Evolutionary conservation across 2,797 vertebrate genomes (phyloP), one percentile per base, ranked within the genome.

Genomic region (Pipistrellus pygmaeus): DNA sequence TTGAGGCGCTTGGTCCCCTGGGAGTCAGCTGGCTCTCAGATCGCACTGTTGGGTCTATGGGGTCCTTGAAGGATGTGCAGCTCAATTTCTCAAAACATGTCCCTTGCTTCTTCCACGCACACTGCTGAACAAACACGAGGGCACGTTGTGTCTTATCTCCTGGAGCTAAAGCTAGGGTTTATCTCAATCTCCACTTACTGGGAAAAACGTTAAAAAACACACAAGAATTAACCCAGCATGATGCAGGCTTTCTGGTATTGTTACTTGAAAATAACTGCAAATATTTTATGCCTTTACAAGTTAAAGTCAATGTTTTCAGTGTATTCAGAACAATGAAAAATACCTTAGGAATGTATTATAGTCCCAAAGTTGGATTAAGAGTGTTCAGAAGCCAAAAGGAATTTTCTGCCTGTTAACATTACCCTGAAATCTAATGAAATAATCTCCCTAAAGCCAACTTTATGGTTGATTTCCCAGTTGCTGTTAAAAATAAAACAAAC

Each of bases 401-500:
- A 95, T 97, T 97, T 97, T 96, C 91, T 95, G 95, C 88, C 90
- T 95, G 88, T 92, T 97, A 95, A 94, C 91, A 80, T 97, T 97
- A 95, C 77, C 62, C 75, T 88, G 88, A 66, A 95, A 92, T 91
- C 95, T 97, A 95, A 97, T 97, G 94, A 97, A 97, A 94, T 95
- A 95, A 93, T 95, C 95, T 96, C 92, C 90, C 92, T 60, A 82
- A 95, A 97, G 94, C 89, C 93, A 92, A 86, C 75, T 88, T 95
- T 91, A 92, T 82, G 41, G 86, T 87, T 91, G 91, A 96, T 94
- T 97, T 95, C 86, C 82, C 85, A 88, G 95, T 96, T 95, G 86
- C 44, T 55, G 30, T 93, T 95, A 87, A 96, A 97, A 94, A 92
- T 92, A 95, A 95, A 96, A 83, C 89, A 95, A 85, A 95, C 88